Evolutionary conservation across 2,113 vertebrate genomes (phyloP).

Genomic region (Coturnix japonica): DNA sequence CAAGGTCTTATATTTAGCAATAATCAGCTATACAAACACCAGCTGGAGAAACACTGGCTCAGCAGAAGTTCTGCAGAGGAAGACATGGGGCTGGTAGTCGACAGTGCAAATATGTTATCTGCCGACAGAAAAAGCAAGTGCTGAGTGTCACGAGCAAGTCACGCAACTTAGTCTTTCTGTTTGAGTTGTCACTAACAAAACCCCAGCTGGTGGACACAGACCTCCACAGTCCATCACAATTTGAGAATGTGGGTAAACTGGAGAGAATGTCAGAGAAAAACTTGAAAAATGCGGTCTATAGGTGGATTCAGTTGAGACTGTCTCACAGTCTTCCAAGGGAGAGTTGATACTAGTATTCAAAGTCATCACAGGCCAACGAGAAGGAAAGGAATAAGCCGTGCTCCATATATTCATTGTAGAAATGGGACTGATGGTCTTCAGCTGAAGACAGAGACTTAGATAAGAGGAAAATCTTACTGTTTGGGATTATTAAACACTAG

Average conservation of each 20-base stretch:
- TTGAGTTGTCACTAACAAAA: not conserved
- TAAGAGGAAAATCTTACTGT: not conserved
- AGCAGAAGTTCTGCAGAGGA: not conserved
- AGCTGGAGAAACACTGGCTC: not conserved
- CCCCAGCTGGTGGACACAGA: accelerated
- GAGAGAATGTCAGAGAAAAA: not conserved
- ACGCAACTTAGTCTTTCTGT: not conserved
- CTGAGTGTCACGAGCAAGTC: not conserved
- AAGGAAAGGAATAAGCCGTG: not conserved
- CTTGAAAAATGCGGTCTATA: not conserved
- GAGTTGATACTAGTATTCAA: not conserved
- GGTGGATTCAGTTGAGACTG: not conserved
- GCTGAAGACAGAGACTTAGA: not conserved
- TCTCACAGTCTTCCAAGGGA: not conserved
- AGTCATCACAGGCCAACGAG: not conserved
- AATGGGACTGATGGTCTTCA: not conserved
- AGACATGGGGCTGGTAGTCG: not conserved
- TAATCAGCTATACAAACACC: not conserved
- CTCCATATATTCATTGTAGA: not conserved
- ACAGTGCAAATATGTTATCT: not conserved
- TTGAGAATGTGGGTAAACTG: not conserved
- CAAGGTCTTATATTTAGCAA: not conserved
- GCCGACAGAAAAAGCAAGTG: not conserved
- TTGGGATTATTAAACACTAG: not conserved
- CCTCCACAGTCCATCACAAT: not conserved